These are phyloP conservation scores for Ondatra zibethicus DNA, from an alignment of 2,113 vertebrate genomes.

Conservation along the genomic window DNA sequence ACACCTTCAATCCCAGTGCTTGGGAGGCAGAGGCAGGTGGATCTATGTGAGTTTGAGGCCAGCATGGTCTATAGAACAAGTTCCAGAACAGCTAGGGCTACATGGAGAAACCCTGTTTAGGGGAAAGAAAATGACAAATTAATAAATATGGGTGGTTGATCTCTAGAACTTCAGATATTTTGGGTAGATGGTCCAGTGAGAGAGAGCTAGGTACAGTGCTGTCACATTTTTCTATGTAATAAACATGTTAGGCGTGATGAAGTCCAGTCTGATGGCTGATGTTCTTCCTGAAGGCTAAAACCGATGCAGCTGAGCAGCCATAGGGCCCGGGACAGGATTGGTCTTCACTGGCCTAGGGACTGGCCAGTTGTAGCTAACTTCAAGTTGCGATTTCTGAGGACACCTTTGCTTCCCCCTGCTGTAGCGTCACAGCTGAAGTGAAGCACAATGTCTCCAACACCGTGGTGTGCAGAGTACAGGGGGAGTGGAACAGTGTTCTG, in stretches of 20 bases:
- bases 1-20: background rate
- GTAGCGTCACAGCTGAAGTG: slow-evolving; percentile 96
- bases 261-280: background rate
- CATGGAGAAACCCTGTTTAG: background rate
- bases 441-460: slow-evolving; percentile 93
- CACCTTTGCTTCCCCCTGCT: slow-evolving; percentile 30
- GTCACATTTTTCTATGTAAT: background rate
- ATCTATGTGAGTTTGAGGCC: background rate
- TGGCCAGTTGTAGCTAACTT: slow-evolving; percentile 13
- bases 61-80: background rate
- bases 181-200: background rate
- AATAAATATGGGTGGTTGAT: background rate
- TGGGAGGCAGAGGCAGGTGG: background rate
- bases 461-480: slow-evolving; percentile 95
- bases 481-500: slow-evolving; percentile 96
- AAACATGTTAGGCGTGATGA: background rate
- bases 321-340: background rate
- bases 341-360: background rate
- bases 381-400: slow-evolving; percentile 21
- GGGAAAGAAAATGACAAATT: background rate
- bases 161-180: slow-evolving; percentile 3
- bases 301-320: background rate
- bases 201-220: background rate
- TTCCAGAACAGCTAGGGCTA: background rate
- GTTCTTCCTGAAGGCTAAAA: slow-evolving; percentile 45